These are phyloP conservation scores for Serrognathus titanus DNA, from an alignment of 2,888 invertebrate species.

Conservation along the genomic window DNA sequence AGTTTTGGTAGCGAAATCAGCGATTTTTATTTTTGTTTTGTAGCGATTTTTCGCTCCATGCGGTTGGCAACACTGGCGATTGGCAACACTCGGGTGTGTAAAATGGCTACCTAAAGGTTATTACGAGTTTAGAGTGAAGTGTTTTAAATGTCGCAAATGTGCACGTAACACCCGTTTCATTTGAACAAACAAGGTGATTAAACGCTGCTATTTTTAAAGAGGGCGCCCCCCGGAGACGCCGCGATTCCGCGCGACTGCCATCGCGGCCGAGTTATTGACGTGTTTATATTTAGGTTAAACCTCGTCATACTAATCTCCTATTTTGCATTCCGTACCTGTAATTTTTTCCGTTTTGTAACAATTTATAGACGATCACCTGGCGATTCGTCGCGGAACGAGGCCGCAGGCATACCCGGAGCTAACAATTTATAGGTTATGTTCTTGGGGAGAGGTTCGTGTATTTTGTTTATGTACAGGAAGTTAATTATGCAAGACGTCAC, in stretches of 20 bases:
- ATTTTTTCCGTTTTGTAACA: constrained; percentile 11
- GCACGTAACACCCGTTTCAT: constrained; percentile 12
- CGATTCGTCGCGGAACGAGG: not conserved
- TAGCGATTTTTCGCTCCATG: no score
- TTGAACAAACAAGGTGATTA: constrained; percentile 17
- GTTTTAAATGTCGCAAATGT: constrained; percentile 38
- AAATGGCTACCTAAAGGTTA: constrained; percentile 47
- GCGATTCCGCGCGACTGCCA: not conserved
- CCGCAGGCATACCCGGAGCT: not conserved
- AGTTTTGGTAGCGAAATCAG: no score
- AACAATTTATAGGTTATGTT: constrained; percentile 14
- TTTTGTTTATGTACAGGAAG: constrained; percentile 15
- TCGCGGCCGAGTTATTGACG: constrained; percentile 16
- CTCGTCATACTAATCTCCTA: constrained; percentile 19
- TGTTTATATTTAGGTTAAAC: constrained; percentile 47
- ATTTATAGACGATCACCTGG: not conserved
- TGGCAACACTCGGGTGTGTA: constrained; percentile 37
- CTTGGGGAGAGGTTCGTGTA: constrained; percentile 16
- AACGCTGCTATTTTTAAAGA: constrained; percentile 10
- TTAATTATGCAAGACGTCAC: not conserved
- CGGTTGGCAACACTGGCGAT: no score
- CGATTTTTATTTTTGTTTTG: no score
- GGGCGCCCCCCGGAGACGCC: constrained; percentile 1
- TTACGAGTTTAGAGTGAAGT: constrained; percentile 38
- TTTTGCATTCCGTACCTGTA: constrained; percentile 23